phyloP scores from a whole-genome alignment of 2,797 vertebrate genomes.

The Geotrypetes seraphini region DNA sequence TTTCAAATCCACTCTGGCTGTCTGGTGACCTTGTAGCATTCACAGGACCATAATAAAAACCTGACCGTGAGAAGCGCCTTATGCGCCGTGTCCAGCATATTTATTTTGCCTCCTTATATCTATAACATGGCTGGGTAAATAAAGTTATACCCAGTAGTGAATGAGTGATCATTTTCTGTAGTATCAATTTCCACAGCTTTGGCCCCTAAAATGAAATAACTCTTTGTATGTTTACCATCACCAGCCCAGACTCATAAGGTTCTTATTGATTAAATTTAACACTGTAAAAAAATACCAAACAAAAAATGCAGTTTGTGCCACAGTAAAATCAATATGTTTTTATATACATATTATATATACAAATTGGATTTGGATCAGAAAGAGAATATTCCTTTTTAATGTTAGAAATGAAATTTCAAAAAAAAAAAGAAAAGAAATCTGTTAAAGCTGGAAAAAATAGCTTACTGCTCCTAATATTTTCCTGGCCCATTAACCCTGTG shows the following conservation, averaged over 20 bases:
- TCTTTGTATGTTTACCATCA: slow-evolving; percentile 50
- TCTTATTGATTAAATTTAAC: slow-evolving; percentile 59
- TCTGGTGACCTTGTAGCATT: slow-evolving; percentile 26
- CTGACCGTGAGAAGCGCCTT: slow-evolving; percentile 24
- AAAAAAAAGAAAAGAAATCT: slow-evolving; percentile 27
- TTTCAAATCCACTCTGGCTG: slow-evolving; percentile 22
- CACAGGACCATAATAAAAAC: slow-evolving; percentile 15
- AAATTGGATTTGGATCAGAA: slow-evolving; percentile 50
- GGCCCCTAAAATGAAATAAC: slow-evolving; percentile 55
- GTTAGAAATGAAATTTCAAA: slow-evolving; percentile 41
- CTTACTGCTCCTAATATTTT: slow-evolving; percentile 3
- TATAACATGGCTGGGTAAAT: slow-evolving; percentile 37
- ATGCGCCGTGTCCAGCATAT: slow-evolving; percentile 25
- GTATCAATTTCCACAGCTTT: slow-evolving; percentile 49
- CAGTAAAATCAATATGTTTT: slow-evolving; percentile 46
- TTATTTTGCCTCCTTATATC: slow-evolving; percentile 36
- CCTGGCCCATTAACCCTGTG: too few relatives aligned
- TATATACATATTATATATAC: too few relatives aligned
- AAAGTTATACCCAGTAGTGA: slow-evolving; percentile 48
- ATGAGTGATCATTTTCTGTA: slow-evolving; percentile 41
- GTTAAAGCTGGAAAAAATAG: slow-evolving; percentile 8
- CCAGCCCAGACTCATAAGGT: slow-evolving; percentile 44
- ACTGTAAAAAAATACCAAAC: too few relatives aligned
- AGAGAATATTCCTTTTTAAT: slow-evolving; percentile 37
- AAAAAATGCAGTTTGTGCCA: slow-evolving; percentile 53